Evolutionary conservation across 2,888 invertebrate species (phyloP), one percentile per base, ranked within the genome.

Genomic region (Antheraea yamamai): DNA sequence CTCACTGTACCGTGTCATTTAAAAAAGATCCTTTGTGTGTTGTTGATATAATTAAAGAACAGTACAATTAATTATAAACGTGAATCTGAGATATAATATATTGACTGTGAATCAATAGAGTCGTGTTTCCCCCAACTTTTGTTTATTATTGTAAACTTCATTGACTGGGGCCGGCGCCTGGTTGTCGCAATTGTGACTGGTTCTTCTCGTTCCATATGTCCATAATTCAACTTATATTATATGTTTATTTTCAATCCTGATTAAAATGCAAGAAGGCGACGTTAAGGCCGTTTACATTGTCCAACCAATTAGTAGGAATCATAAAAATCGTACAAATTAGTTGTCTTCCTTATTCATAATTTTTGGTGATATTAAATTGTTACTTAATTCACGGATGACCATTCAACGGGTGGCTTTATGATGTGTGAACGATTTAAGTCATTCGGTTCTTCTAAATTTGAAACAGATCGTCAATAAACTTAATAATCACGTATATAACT

Each of bases 101-200:
- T 84, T 83, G 82, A 86, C 76, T 80, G 82, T 79, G 81, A 86
- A 89, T 89, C 87, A 88, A 87, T 87, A 87, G 87, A 86, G 85
- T 85, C 85, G 88, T 82, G 89, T 89, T 90, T 90, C 88, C 88
- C 87, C 89, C 86, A 91, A 87, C 86, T 88, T 89, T 90, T 92
- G 90, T 92, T 90, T 90, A 91, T 92, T 91, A 89, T 91, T 88
- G 88, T 89, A 88, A 88, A 88, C 90, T 91, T 89, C 92, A 92
- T 93, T 92, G 92, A 92, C 89, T 88, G 90, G 85, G 83, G 79
- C 85, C 85, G 93, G 93, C 93, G 93, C 92, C 94, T 85, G 88
- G 87, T 88, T 89, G 92, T 89, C 92, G 94, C 92, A 90, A 88
- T 91, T 90, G 90, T 91, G 91, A 93, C 93, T 93, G 92, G 94